Base-by-base conservation (phyloP, 2,888 invertebrate species). In the Empis stercorea region DNA sequence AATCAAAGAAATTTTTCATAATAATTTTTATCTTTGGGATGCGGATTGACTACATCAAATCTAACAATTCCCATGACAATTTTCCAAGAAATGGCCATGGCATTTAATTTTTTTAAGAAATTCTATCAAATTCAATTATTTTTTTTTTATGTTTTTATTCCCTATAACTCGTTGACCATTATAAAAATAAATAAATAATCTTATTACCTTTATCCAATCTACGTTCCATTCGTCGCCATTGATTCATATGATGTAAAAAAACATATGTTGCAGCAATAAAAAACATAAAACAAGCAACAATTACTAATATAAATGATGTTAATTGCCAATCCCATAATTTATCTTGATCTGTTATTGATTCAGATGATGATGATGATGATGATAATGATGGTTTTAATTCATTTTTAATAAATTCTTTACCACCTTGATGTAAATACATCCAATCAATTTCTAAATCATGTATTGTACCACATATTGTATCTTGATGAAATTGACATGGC, bases 141-240 rank as follows among this genome's bases (percentile, higher is more conserved):
- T n/a, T n/a, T n/a, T n/a, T n/a, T n/a, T n/a, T n/a, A n/a, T n/a
- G n/a, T n/a, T n/a, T n/a, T n/a, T n/a, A n/a, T n/a, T n/a, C n/a
- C n/a, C n/a, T n/a, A n/a, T n/a, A n/a, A n/a, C n/a, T n/a, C n/a
- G n/a, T n/a, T n/a, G n/a, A n/a, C n/a, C n/a, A 20, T 20, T 20
- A 20, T 4, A 20, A 20, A 4, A 20, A 20, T 20, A 20, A 20
- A 20, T 20, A 20, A 20, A 20, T 20, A 20, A 20, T 20, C 5
- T 20, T 20, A 4, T 27, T 66, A 86, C 86, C 86, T 71, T 83
- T 80, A 64, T 82, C 81, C 57, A 85, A 78, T 60, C 81, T 81
- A 61, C 77, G 78, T 69, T 86, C 85, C 63, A 87, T 76, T 61
- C 80, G 75, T 64, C 79, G 78, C 86, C 86, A 87, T 65, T 86